Evolutionary conservation across 2,888 invertebrate species (phyloP), one percentile per base, ranked within the genome.

Genomic region (Watsonalla cultraria): DNA sequence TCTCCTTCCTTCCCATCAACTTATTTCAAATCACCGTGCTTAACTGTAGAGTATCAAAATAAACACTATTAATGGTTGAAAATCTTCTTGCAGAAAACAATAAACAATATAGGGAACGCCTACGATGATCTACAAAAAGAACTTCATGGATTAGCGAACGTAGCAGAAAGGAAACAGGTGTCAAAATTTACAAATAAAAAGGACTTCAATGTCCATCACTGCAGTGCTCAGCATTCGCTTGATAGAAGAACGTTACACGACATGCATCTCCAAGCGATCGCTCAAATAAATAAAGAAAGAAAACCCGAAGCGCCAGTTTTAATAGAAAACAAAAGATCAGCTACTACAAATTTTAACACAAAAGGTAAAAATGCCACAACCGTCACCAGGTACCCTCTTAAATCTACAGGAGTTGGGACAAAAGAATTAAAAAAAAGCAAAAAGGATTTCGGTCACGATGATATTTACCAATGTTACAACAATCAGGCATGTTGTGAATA

Each of bases 51-150:
- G 7, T 37, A 7, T 5, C 37, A 37, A 37, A 37, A 37, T 37
- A 7, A 37, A 7, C 37, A 7, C 7, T 7, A 7, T 7, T 33
- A 39, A 6, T 58, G 37, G 45, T 33, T 46, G 24, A 47, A 51
- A 51, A 15, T 37, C 34, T 13, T 52, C 51, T 78, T 78, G 42
- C 74, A 88, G 88, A 68, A 79, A 39, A 76, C 80, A 9, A 64
- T 88, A 33, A 64, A 67, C 14, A 60, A 66, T 9, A 80, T 88
- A 45, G 82, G 77, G 34, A 65, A 59, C 14, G 78, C 79, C 9
- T 88, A 88, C 54, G 82, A 85, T 42, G 71, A 54, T 33, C 72
- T 86, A 13, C 67, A 82, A 14, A 61, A 47, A 34, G 82, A 86
- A 59, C 57, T 88, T 0, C 68, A 66, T 51, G 63, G 60, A 39